phyloP scores from a whole-genome alignment of 2,797 vertebrate genomes.

The Falco naumanni region DNA sequence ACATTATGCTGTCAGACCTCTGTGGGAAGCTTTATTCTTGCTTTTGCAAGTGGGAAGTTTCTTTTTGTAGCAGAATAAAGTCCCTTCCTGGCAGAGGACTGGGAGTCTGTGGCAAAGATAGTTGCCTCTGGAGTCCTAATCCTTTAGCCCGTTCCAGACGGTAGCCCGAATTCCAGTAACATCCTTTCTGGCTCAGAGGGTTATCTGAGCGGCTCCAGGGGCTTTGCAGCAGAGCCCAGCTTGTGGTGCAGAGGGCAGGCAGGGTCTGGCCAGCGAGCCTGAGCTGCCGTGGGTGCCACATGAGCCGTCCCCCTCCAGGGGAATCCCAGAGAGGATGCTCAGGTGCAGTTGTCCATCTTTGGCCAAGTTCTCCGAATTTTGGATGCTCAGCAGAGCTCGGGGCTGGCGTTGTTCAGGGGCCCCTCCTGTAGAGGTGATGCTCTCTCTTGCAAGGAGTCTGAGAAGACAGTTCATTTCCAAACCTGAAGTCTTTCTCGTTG shows the following conservation, averaged over 20 bases:
- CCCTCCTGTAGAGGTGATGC: neutral
- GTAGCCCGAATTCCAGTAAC: neutral
- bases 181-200: neutral
- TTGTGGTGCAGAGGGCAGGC: neutral
- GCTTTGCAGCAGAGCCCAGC: neutral
- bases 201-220: neutral
- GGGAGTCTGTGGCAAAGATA: neutral
- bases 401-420: neutral
- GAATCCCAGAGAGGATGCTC: neutral
- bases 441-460: neutral
- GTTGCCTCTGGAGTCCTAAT: neutral
- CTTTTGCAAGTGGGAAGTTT: constrained; percentile 40
- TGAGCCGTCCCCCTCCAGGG: accelerated
- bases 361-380: neutral
- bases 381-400: accelerated
- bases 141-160: neutral
- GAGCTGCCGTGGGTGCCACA: accelerated
- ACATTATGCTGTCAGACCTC: constrained; percentile 51
- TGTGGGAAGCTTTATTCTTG: constrained; percentile 36
- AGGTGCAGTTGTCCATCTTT: neutral
- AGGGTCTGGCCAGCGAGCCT: neutral
- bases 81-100: neutral
- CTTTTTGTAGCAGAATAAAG: neutral
- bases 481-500: neutral
- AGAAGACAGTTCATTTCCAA: neutral